Base-by-base conservation (phyloP, 2,797 vertebrate species). In the Apogon hyalosoma region DNA sequence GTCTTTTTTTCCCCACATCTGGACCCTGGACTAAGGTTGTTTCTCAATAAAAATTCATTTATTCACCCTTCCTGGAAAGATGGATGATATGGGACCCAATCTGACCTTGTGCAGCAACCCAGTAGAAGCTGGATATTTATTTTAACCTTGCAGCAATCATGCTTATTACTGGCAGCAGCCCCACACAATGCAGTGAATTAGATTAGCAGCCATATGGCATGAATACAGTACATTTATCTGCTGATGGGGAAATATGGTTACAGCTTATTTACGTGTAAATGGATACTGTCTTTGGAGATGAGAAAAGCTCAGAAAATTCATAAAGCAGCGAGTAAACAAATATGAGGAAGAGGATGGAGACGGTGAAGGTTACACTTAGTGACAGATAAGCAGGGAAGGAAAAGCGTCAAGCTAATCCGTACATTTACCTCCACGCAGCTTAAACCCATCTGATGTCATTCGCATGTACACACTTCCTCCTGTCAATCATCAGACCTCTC, bases 11-110 rank as follows among this genome's bases (percentile, higher is more conserved):
- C 47, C 74, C 46, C 55, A 77, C 71, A 80, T 78, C 62, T 69
- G 69, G 49, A 49, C 49, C 72, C 55, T 65, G 4, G 13, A 52
- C 62, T 28, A 52, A 10, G 6, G 10, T 47, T 45, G 46, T 72
- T 63, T 72, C n/a, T 47, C 63, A 69, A 87, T 82, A 7, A 50
- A 24, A 83, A 86, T 83, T 65, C 3, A 80, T 89, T 48, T 73
- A 83, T 87, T 84, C 77, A 63, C 63, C 19, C 56, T 71, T 66
- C 56, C 64, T 71, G 64, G 72, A 82, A 82, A 72, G 49, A 36
- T 68, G 21, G 54, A 65, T 53, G 61, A 82, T 49, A 36, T 38
- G 24, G 45, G 24, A 64, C 5, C 8, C 50, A 73, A 63, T 43
- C 36, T 76, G 79, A 77, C 66, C 78, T 75, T 63, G 73, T 71